Evolutionary conservation across 1,140 invertebrate genomes (phyloP), one percentile per base, ranked within the genome.

Genomic region (Zaprionus tsacasi): DNA sequence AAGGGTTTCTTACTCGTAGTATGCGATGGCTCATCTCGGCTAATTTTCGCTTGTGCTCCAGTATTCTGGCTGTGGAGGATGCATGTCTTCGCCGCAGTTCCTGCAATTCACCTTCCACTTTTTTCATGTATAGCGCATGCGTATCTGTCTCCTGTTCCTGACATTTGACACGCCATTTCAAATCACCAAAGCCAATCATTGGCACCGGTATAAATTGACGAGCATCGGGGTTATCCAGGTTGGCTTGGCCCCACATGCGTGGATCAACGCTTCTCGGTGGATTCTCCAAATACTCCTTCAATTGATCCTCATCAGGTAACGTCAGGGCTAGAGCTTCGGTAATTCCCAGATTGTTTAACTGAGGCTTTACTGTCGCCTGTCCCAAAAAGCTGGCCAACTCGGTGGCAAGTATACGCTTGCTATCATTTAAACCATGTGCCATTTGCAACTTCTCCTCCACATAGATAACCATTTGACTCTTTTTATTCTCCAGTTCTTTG

Each of bases 201-300:
- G 98, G 97, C 3, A 98, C 96, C 0, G 98, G 98, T 82, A 99
- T 96, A 63, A 98, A 97, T 78, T 96, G 95, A 35, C 95, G 95
- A 8, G 97, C 95, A 93, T 99, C 96, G 0, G 98, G 98, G 93
- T 99, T 99, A 86, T 99, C 98, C 27, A 96, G 92, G 90, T 98
- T 97, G 0, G 98, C 98, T 92, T 99, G 97, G 86, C 96, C 95
- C 97, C 97, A 98, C 64, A 97, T 94, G 67, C 96, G 93, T 33
- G 94, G 94, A 92, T 97, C 96, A 78, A 97, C 96, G 4, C 96
- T 96, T 94, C 85, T 66, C 12, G 98, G 98, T 6, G 98, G 96
- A 90, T 95, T 96, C 68, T 98, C 97, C 45, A 99, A 92, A 93
- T 99, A 99, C 76, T 98, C 96, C 74, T 98, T 96, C 0, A 99